Base-by-base conservation (phyloP, 2,797 vertebrate genomes). In the Carapus acus region DNA sequence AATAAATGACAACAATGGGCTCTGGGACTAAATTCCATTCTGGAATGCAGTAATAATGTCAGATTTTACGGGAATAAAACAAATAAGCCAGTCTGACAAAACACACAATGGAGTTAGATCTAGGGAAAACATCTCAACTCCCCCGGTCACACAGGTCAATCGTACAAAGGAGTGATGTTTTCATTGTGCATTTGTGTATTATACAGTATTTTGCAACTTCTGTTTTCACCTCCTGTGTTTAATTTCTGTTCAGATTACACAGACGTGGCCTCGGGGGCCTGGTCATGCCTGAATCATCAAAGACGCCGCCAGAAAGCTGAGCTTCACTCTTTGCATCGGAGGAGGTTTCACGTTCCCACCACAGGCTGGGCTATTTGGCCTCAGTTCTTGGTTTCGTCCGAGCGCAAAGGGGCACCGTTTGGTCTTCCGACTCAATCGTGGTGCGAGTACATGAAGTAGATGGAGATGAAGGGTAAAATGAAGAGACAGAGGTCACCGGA, bases 221-320 rank as follows among this genome's bases (percentile, higher is more conserved):
- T 63, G 38, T 42, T 68, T 62, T 57, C 33, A 49, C 77, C 52
- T 49, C 33, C 39, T 50, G 12, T 12, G 37, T 51, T 68, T 58
- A 49, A 66, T 42, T 55, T 7, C 16, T 27, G 64, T 55, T 77
- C 63, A 39, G 37, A 73, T 82, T 74, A 82, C 73, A 77, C 60
- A 61, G 38, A 19, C 16, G 0, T 0, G 34, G 62, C 69, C 58
- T 58, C 23, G 0, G 62, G 74, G 61, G 42, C 29, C 49, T 68
- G 65, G 65, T 41, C 52, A 33, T 42, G 21, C 19, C 39, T 34
- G 22, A 61, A 62, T 72, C 64, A 68, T 71, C 52, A 74, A 54
- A 73, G 51, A 54, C 42, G 15, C 24, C 63, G 20, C 0, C 12
- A 49, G 43, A 65, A 58, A 71, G 47, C 51, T n/a, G 58, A 80